phyloP scores from a whole-genome alignment of 2,797 vertebrate species.

The Schizothorax lantsangensis region DNA sequence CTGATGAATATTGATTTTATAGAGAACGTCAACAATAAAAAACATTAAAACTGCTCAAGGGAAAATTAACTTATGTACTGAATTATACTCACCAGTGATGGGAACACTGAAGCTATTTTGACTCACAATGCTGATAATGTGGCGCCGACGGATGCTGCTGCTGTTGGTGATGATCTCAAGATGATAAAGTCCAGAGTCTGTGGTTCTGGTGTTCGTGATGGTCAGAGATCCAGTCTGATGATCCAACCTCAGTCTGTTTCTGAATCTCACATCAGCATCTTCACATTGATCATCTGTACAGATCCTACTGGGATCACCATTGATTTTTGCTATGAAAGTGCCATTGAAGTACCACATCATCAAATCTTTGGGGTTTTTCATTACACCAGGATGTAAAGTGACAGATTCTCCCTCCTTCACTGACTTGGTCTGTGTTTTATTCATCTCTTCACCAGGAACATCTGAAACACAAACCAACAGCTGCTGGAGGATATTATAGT shows the following conservation, averaged over 20 bases:
- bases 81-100: neutral
- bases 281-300: neutral
- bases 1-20: neutral
- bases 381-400: neutral
- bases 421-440: neutral
- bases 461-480: neutral
- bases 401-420: neutral
- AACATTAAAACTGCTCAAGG: neutral
- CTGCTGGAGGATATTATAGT: neutral
- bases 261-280: neutral
- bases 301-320: neutral
- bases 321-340: neutral
- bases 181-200: neutral
- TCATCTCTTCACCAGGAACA: neutral
- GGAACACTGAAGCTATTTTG: neutral
- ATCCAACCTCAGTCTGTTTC: neutral
- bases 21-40: neutral
- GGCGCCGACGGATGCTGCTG: neutral
- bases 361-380: neutral
- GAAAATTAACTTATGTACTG: neutral
- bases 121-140: neutral
- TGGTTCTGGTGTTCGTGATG: neutral
- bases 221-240: neutral
- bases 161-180: neutral
- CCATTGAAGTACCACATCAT: neutral